Evolutionary conservation across 1,140 invertebrate species (phyloP), one percentile per base, ranked within the genome.

Genomic region (Ostrea edulis): DNA sequence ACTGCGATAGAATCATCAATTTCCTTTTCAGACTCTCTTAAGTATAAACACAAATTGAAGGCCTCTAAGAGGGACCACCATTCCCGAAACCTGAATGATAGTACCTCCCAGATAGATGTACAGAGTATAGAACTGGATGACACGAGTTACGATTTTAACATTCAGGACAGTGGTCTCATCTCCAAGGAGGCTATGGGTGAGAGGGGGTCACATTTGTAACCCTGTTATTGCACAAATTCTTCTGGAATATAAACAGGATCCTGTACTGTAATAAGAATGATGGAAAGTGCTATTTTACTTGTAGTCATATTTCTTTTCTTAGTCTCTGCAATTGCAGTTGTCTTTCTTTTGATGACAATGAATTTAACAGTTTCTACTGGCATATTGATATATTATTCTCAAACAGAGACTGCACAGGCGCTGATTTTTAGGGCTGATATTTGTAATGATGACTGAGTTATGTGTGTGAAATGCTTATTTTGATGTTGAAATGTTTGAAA

Each of bases 91-190:
- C 25, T 29, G 68, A 25, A 77, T 22, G 68, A 77, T 25, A 53
- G 52, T 12, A 22, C 35, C 4, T 51, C 82, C 11, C 82, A 83
- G 52, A 53, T 83, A 5, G 82, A 83, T 53, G 82, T 83, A 52
- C 82, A 83, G 44, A 83, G 82, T 52, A 83, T 83, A 52, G 82
- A 83, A 54, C 17, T 83, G 17, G 82, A 83, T 25, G 82, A n/a
- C 8, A 83, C 82, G 0, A 83, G 52, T 35, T 83, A 83, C n/a
- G 82, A 83, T 53, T 52, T 83, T 11, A 54, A 53, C 44, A n/a
- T 83, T 53, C 82, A 83, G 82, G 52, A 77, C 12, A 77, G 52
- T 53, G 82, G 44, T 53, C 44, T 53, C 51, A 20, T 83, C 52
- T 25, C 44, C 9, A 83, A 53, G 51, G 82, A 53, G 82, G 52